phyloP scores from a whole-genome alignment of 1,140 invertebrate species.

The Globodera rostochiensis region DNA sequence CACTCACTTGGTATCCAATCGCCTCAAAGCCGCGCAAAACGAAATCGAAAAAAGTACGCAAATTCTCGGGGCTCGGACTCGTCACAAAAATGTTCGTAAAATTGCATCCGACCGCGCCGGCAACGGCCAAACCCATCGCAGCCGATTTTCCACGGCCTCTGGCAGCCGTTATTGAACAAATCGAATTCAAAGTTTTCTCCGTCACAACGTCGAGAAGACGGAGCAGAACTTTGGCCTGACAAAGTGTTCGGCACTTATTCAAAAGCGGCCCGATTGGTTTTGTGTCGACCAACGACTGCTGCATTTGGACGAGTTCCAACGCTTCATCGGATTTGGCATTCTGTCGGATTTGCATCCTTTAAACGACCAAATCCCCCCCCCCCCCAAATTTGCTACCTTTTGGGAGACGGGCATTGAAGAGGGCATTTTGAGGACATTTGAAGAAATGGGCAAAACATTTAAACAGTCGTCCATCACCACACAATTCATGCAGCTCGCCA shows the following conservation, averaged over 20 bases:
- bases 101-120: constrained; percentile 72
- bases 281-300: constrained; percentile 80
- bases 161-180: constrained; percentile 90
- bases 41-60: constrained; percentile 97
- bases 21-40: constrained; percentile 93
- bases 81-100: constrained; percentile 98
- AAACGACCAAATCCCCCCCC: background rate
- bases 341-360: constrained; percentile 38
- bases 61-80: constrained; percentile 94
- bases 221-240: constrained; percentile 79
- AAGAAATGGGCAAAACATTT: constrained; percentile 87
- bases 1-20: constrained; percentile 77
- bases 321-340: constrained; percentile 63
- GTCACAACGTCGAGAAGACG: constrained; percentile 93
- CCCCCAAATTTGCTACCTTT: background rate
- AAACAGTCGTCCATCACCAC: constrained; percentile 91
- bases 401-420: constrained; percentile 66
- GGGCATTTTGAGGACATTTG: constrained; percentile 78
- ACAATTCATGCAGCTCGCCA: constrained; percentile 83
- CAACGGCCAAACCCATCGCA: constrained; percentile 84
- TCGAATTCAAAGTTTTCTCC: constrained; percentile 85
- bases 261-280: constrained; percentile 87
- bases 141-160: constrained; percentile 97
- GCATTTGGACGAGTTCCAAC: constrained; percentile 74
- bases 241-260: constrained; percentile 86